Evolutionary conservation across 1,140 invertebrate genomes (phyloP).

Genomic region (Monomorium pharaonis): DNA sequence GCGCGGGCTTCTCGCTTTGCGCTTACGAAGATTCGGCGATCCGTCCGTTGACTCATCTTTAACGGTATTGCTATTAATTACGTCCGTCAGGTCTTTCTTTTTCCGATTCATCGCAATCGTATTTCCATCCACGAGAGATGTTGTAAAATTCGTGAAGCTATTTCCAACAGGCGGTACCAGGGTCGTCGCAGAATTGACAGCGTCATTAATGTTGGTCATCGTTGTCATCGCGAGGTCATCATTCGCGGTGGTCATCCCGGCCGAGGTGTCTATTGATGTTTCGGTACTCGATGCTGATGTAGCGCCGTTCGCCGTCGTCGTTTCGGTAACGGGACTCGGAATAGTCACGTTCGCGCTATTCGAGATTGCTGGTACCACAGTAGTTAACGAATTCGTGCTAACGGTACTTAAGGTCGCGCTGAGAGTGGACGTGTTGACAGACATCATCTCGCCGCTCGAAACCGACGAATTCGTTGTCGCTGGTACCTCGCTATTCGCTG

Average conservation of each 20-base stretch:
- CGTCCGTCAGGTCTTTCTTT: neutral
- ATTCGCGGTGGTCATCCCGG: neutral
- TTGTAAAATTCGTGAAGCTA: neutral
- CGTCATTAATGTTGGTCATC: neutral
- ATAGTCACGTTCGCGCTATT: neutral
- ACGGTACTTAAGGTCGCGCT: neutral
- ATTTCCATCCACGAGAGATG: constrained; percentile 41
- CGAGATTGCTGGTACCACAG: neutral
- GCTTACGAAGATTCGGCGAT: constrained; percentile 54
- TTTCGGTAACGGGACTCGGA: constrained; percentile 15
- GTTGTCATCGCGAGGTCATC: neutral
- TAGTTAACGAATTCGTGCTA: constrained; percentile 20
- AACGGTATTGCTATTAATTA: constrained; percentile 5
- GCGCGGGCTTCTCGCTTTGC: constrained; percentile 63
- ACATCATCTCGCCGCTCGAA: neutral
- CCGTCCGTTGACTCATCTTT: neutral
- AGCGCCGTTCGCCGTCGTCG: constrained; percentile 1
- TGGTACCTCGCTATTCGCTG: neutral
- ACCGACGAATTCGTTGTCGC: neutral
- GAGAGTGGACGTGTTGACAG: neutral
- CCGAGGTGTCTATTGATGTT: neutral
- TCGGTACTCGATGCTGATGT: neutral
- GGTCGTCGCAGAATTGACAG: neutral
- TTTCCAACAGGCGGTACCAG: neutral
- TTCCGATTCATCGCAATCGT: constrained; percentile 69